Evolutionary conservation across 2,113 vertebrate genomes (phyloP), one percentile per base, ranked within the genome.

Genomic region (Puntigrus tetrazona): DNA sequence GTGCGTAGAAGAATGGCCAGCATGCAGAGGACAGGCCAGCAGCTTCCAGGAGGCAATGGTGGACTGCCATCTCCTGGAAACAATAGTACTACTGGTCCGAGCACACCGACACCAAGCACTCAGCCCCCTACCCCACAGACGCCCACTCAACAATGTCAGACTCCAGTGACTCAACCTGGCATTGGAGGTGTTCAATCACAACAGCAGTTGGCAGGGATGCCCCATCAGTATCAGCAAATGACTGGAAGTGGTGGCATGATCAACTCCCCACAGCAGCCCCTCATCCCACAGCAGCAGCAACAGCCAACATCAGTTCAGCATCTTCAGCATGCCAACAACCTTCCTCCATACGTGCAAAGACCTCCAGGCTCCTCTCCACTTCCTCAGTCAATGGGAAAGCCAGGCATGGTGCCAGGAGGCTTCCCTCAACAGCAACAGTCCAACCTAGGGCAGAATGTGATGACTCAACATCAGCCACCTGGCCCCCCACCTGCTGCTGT

Each of bases 1-100:
- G 94, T 99, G 3, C 93, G 97, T 0, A 93, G 97, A 88, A 94
- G 97, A 86, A 96, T 99, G 96, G 97, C 97, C 7, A 98, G 96
- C 67, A 99, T 98, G 97, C 97, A 99, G 92, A 95, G 97, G 65
- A 95, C 95, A 0, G 97, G 97, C 0, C 95, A 96, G 85, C 92
- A 94, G 0, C 3, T 91, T 8, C 88, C 96, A 1, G 93, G 93
- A 7, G 92, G 93, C 16, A 94, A 92, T 2, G 91, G 85, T 69
- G 87, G 92, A 7, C 65, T 93, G 5, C 93, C 93, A 0, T 94
- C 93, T 63, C 93, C 94, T 0, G 92, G 93, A 75, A 94, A 91
- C 88, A 92, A 90, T n/a, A 91, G 93, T 63, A 89, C 88, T 4
- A 92, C 93, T 0, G 97, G 95, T 0, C 96, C 97, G 0, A 96